Percentiles rank a stretch among this genome's conserved stretches.
Conservation (phyloP, 2,888 invertebrate genomes). For the Palloptera scutellata region DNA sequence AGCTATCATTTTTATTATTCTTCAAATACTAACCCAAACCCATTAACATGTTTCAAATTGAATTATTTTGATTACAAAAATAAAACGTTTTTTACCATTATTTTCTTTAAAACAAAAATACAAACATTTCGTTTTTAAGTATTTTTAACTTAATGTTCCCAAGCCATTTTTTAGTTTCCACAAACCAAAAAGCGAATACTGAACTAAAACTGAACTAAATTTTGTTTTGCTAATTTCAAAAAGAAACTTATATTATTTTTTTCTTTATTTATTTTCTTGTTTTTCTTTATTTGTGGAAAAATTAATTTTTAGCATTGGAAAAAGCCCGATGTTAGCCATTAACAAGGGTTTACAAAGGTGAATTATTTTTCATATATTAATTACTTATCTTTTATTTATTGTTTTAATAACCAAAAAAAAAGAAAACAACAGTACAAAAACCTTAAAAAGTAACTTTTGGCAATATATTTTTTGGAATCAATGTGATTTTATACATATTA, state of each 20-base stretch:
- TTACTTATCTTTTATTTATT: slow-evolving; percentile 1
- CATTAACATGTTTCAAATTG: neutral
- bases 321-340: slow-evolving; percentile 80
- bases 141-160: neutral
- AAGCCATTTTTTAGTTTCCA: neutral
- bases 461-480: slow-evolving; percentile 8
- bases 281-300: slow-evolving; percentile 67
- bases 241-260: slow-evolving; percentile 39
- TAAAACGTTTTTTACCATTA: slow-evolving; percentile 14
- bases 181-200: neutral
- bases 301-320: slow-evolving; percentile 73
- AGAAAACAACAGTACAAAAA: slow-evolving; percentile 20
- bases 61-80: slow-evolving; percentile 4
- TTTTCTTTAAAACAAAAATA: neutral
- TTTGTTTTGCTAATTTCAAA: slow-evolving; percentile 34
- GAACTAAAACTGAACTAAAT: slow-evolving; percentile 21
- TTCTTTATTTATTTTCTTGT: slow-evolving; percentile 49
- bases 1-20: neutral
- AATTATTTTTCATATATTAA: slow-evolving; percentile 65
- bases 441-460: slow-evolving; percentile 32
- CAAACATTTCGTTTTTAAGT: neutral
- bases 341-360: slow-evolving; percentile 86
- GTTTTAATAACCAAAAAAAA: slow-evolving; percentile 16
- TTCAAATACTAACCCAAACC: slow-evolving; percentile 13
- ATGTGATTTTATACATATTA: neutral